Conservation (phyloP, 2,113 vertebrate genomes). For the Candoia aspera region DNA sequence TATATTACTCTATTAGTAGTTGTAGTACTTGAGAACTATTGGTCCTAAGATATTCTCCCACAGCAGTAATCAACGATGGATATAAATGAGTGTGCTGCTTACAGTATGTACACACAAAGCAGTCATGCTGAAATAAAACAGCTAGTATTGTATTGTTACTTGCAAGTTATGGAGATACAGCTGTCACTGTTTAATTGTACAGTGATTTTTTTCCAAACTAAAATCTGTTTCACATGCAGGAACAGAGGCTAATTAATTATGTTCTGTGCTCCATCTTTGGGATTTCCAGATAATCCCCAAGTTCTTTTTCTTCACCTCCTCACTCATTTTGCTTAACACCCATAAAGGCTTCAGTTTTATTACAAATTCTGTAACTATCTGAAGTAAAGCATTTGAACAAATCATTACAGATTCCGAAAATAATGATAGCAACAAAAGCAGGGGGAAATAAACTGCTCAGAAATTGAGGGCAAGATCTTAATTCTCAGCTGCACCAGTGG, state of each 20-base stretch:
- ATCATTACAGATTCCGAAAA: not conserved
- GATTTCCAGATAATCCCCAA: not conserved
- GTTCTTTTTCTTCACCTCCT: not conserved
- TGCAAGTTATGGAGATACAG: not conserved
- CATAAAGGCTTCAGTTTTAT: not conserved
- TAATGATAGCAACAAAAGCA: not conserved
- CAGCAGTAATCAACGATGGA: not conserved
- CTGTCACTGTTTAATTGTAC: not conserved
- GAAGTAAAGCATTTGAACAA: not conserved
- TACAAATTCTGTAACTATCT: no score
- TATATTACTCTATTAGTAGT: not conserved
- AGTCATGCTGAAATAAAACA: not conserved
- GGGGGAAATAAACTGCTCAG: not conserved
- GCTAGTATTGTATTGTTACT: not conserved
- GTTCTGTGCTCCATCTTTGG: not conserved
- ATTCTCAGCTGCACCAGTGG: not conserved
- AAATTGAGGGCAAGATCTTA: not conserved
- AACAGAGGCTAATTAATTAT: not conserved
- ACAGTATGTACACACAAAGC: not conserved
- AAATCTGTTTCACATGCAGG: not conserved
- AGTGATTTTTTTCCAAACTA: not conserved
- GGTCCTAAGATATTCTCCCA: not conserved
- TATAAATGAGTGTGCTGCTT: not conserved
- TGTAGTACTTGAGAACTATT: not conserved
- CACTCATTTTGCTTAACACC: not conserved